Evolutionary conservation across 2,797 vertebrate species (phyloP).

Genomic region (Channallabes apus): DNA sequence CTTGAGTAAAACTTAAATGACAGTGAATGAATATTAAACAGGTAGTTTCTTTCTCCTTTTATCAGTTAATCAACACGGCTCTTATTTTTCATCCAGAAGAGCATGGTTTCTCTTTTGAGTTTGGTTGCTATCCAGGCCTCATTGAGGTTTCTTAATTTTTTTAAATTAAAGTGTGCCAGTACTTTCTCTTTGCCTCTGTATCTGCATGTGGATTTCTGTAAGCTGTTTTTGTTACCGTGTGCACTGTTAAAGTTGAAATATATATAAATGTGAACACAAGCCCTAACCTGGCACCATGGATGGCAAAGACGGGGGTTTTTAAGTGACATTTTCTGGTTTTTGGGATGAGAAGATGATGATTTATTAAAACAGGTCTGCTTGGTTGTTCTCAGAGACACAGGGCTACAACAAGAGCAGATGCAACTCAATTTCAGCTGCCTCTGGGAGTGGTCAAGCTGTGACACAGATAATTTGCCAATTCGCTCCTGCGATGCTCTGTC

Average conservation of each 20-base stretch:
- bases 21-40: not conserved
- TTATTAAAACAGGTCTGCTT: not conserved
- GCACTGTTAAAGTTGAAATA: not conserved
- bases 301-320: not conserved
- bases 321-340: not conserved
- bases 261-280: too few species aligned
- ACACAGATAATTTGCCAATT: too few species aligned
- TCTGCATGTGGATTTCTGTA: not conserved
- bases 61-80: not conserved
- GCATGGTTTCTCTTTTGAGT: too few species aligned
- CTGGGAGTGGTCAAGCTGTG: too few species aligned
- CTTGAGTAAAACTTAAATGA: not conserved
- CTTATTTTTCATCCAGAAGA: too few species aligned
- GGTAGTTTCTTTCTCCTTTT: not conserved
- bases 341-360: not conserved
- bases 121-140: not conserved
- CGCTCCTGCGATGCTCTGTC: too few species aligned
- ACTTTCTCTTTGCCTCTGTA: not conserved
- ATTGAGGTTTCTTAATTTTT: too few species aligned
- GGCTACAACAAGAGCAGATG: not conserved
- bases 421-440: too few species aligned
- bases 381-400: not conserved
- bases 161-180: not conserved
- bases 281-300: not conserved
- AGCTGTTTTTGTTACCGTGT: not conserved